Base-by-base conservation (phyloP, 2,888 invertebrate genomes). In the Limnephilus rhombicus region DNA sequence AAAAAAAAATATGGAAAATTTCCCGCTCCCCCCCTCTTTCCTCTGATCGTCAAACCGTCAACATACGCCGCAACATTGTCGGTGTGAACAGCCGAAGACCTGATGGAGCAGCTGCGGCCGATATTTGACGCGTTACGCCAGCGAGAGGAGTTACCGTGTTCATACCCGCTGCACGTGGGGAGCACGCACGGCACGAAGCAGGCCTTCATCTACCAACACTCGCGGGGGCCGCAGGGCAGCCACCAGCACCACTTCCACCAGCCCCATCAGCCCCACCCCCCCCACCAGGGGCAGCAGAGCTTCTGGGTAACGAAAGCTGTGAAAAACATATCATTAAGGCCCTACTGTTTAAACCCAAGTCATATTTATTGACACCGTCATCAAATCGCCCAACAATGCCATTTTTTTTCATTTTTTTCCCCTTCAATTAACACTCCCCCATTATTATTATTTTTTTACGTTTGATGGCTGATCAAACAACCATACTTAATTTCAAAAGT, bases 81-180 rank as follows among this genome's bases (percentile, higher is more conserved):
- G 29, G 53, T 80, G 80, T 88, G 34, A 49, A 34, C 92, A 98
- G 98, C 98, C 96, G 98, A 98, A 97, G 98, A 98, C 97, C 98
- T 98, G 97, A 97, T 99, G 98, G 98, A 97, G 97, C 98, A 98
- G 97, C 97, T 99, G 97, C 98, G 98, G 98, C 98, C 98, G 95
- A 98, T 99, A 96, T 98, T 99, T 97, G 98, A 98, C 97, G 98
- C 98, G 96, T 97, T 98, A 95, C 97, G 98, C 95, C 98, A 98
- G 96, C 98, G 98, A 95, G 98, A 98, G 96, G 98, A 98, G 96
- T 97, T 98, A 95, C 98, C 98, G 95, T 98, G 98, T 96, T 98
- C 98, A 95, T 98, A 98, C 96, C 98, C 98, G 95, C 97, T 98
- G 96, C 98, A 98, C 96, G 98, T 98, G 97, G 97, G 97, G 95